A percentile compares a stretch with the other conserved stretches of the same genome.
These are phyloP conservation scores for Holacanthus passer DNA, from an alignment of 2,113 vertebrate genomes.

Conservation along the genomic window DNA sequence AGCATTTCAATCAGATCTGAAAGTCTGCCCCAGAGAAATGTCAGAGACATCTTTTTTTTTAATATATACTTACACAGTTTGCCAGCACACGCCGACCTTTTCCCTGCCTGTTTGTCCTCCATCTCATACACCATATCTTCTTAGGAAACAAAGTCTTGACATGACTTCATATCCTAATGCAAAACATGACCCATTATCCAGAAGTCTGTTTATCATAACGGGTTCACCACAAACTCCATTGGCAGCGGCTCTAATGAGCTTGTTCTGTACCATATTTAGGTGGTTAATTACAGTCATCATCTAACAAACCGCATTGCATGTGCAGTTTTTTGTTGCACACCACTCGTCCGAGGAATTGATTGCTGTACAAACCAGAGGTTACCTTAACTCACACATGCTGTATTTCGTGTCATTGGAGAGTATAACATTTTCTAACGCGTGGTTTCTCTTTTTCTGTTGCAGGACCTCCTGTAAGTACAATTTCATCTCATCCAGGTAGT, in stretches of 20 bases:
- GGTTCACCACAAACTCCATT: slow-evolving; percentile 58
- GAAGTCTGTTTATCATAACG: slow-evolving; percentile 76
- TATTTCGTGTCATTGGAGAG: slow-evolving; percentile 24
- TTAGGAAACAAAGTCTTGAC: slow-evolving; percentile 53
- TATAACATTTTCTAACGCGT: slow-evolving; percentile 48
- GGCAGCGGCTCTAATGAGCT: slow-evolving; percentile 72
- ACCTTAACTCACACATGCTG: slow-evolving; percentile 24
- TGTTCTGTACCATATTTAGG: slow-evolving; percentile 69
- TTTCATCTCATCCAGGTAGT: slow-evolving; percentile 75
- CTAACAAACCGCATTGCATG: slow-evolving; percentile 67
- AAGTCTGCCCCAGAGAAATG: slow-evolving; percentile 50
- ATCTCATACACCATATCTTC: slow-evolving; percentile 42
- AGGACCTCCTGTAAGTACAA: slow-evolving; percentile 95
- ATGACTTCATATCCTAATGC: slow-evolving; percentile 70
- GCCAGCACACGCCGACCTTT: slow-evolving; percentile 41
- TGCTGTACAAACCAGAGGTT: slow-evolving; percentile 55
- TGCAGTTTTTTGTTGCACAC: slow-evolving; percentile 35
- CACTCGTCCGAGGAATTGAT: slow-evolving; percentile 54
- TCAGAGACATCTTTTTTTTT: slow-evolving; percentile 27
- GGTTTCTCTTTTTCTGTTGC: slow-evolving; percentile 86
- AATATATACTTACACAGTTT: neutral
- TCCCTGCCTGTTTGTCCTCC: slow-evolving; percentile 42
- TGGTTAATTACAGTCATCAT: slow-evolving; percentile 71
- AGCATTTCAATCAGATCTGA: slow-evolving; percentile 66
- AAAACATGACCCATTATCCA: slow-evolving; percentile 66